phyloP scores from a whole-genome alignment of 2,888 invertebrate species.

The Drosophila subsilvestris region DNA sequence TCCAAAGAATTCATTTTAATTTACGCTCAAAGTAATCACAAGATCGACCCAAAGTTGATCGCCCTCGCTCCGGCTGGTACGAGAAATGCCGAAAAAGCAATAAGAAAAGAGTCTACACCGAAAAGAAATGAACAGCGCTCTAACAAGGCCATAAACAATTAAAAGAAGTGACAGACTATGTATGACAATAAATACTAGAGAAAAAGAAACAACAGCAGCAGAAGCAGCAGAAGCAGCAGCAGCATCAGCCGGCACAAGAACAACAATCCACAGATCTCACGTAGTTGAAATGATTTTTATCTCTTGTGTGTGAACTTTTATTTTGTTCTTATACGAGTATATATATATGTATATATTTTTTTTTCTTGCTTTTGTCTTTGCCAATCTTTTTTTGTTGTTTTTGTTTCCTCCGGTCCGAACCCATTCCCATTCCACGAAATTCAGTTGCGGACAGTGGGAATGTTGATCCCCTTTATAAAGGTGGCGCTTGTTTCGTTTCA shows the following conservation, averaged over 20 bases:
- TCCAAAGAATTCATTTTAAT: constrained; percentile 46
- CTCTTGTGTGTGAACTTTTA: constrained; percentile 63
- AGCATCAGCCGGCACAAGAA: neutral
- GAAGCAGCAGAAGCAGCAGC: neutral
- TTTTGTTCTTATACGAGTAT: constrained; percentile 24
- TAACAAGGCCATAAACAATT: constrained; percentile 65
- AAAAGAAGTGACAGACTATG: constrained; percentile 75
- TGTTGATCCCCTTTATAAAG: constrained; percentile 24
- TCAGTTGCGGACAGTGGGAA: constrained; percentile 22
- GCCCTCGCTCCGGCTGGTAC: constrained; percentile 77
- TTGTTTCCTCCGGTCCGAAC: too few species aligned
- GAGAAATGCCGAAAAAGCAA: constrained; percentile 50
- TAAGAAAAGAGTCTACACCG: constrained; percentile 25
- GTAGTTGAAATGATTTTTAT: constrained; percentile 58
- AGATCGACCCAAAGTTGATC: constrained; percentile 71
- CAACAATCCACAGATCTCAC: constrained; percentile 29
- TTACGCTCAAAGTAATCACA: constrained; percentile 56
- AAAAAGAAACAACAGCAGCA: neutral
- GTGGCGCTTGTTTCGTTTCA: constrained; percentile 48
- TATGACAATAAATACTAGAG: constrained; percentile 62
- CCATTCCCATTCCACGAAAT: constrained; percentile 36
- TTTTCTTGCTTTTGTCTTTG: constrained; percentile 28
- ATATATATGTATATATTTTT: constrained; percentile 13
- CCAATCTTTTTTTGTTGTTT: constrained; percentile 19
- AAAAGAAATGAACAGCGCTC: constrained; percentile 34